These are phyloP conservation scores for Nemoura dubitans DNA, from an alignment of 2,888 invertebrate genomes.

Conservation along the genomic window DNA sequence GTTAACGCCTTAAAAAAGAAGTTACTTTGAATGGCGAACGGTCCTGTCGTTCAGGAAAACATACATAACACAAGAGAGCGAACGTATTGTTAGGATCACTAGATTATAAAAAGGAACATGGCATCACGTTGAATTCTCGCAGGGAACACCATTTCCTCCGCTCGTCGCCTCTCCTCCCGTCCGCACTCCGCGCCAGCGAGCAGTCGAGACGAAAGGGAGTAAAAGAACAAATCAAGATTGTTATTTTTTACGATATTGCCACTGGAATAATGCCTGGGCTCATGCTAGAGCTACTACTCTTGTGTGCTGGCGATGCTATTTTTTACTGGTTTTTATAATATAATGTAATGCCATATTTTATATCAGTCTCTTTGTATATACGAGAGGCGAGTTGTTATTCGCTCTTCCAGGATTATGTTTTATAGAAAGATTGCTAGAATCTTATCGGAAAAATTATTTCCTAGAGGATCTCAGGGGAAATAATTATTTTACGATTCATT, in stretches of 20 bases:
- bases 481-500: slow-evolving; percentile 7
- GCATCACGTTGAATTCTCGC: not conserved
- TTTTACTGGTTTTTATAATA: slow-evolving; percentile 33
- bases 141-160: not conserved
- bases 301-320: slow-evolving; percentile 23
- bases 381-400: slow-evolving; percentile 22
- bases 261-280: slow-evolving; percentile 38
- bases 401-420: not conserved
- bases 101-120: slow-evolving; percentile 7
- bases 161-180: not conserved
- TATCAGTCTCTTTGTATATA: slow-evolving; percentile 24
- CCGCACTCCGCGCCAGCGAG: not conserved
- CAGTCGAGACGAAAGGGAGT: not conserved
- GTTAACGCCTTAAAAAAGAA: not conserved
- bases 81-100: slow-evolving; percentile 4
- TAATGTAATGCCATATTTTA: slow-evolving; percentile 37
- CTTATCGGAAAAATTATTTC: slow-evolving; percentile 7
- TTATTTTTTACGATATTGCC: slow-evolving; percentile 43
- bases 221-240: slow-evolving; percentile 17
- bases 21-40: slow-evolving; percentile 4
- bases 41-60: slow-evolving; percentile 12
- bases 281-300: not conserved
- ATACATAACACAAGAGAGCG: slow-evolving; percentile 1
- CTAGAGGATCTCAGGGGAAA: not conserved
- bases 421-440: not conserved